phyloP scores from a whole-genome alignment of 2,113 vertebrate genomes.

The Notiomystis cincta region DNA sequence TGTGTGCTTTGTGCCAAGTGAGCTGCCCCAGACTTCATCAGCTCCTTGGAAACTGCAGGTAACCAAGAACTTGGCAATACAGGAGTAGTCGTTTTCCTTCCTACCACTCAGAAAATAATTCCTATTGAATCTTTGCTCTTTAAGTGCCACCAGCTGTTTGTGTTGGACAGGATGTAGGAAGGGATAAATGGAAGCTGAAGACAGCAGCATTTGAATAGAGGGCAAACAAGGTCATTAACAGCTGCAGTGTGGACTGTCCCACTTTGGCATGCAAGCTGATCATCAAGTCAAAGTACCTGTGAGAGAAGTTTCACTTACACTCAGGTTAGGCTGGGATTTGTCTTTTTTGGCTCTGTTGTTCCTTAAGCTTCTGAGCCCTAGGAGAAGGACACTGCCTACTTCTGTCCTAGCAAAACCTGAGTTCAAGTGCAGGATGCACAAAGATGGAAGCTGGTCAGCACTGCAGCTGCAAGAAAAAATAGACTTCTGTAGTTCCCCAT shows the following conservation, averaged over 20 bases:
- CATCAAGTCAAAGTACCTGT: fast-evolving
- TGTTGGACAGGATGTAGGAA: neutral
- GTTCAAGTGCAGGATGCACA: neutral
- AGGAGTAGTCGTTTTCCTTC: neutral
- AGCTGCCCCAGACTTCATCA: neutral
- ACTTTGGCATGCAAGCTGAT: neutral
- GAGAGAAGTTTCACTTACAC: neutral
- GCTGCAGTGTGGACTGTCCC: neutral
- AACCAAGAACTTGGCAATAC: neutral
- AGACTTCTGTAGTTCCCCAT: neutral
- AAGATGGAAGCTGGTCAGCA: neutral
- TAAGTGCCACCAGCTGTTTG: neutral
- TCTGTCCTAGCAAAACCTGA: neutral
- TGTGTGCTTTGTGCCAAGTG: neutral
- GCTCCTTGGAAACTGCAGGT: neutral
- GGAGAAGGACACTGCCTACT: neutral
- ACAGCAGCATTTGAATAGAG: neutral
- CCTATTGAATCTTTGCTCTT: neutral
- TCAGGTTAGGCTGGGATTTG: neutral
- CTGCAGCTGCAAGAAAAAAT: neutral
- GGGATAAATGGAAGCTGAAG: neutral
- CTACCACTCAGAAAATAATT: neutral
- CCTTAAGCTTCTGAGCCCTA: neutral
- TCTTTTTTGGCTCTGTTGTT: neutral
- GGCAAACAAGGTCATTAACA: neutral